Base-by-base conservation (phyloP, 2,797 vertebrate species). In the Onychomys arenicola region DNA sequence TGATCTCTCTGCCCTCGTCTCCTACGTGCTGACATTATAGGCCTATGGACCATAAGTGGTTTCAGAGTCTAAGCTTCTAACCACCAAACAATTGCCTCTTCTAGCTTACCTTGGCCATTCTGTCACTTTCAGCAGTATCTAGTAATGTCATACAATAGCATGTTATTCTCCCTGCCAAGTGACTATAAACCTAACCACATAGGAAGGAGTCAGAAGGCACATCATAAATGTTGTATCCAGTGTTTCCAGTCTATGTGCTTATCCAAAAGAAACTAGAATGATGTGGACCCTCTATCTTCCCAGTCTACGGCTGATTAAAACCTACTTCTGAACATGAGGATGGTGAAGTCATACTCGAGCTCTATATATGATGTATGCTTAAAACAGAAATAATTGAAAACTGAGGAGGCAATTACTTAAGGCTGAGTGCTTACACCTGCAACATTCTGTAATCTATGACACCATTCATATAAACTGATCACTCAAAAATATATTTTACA, bases 261-360 rank as follows among this genome's bases (percentile, higher is more conserved):
- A 82, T 69, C 77, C 37, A 86, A 32, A 93, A 82, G n/a, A 89
- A 77, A 61, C 34, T 80, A 2, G 83, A 88, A 95, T 93, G 81
- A 90, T 90, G 23, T 34, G 46, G 32, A 86, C 63, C 89, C 75
- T 37, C 34, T 71, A 59, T 89, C 73, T 75, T 92, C 40, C 55
- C 49, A 88, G 67, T 13, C 46, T 57, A 77, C 5, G 37, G 37
- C 2, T 92, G 90, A 92, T 55, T 19, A 89, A 61, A 91, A 88
- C 88, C 0, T 49, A 95, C 76, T 84, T 95, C 1, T 88, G 71
- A 90, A 77, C 76, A 21, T 88, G 40, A 10, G 52, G 63, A 77
- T 55, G 81, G 43, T n/a, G 19, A 95, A 92, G n/a, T 86, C 73
- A 94, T 49, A 97, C 16, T 85, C 29, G 27, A 83, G 17, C 73